Base-by-base conservation (phyloP, 2,113 vertebrate genomes). In the Gadus macrocephalus region DNA sequence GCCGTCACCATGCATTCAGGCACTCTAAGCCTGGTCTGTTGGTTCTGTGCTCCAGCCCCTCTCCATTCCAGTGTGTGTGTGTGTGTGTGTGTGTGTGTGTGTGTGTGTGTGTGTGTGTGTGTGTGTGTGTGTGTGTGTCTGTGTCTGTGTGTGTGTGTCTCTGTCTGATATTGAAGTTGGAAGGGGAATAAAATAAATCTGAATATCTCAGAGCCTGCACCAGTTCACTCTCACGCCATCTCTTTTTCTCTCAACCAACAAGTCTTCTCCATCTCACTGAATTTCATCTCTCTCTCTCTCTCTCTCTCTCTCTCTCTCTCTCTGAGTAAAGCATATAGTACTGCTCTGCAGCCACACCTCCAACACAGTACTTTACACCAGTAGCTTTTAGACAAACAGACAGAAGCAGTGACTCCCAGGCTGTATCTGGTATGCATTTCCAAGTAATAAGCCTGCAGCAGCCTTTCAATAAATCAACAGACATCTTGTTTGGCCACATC, bases 131-230 rank as follows among this genome's bases (percentile, higher is more conserved):
- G 62, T 31, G 62, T 55, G 55, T 72, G 71, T 60, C 4, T 78
- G 22, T 69, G 73, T 42, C 49, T 68, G 68, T 60, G 59, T 72
- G 69, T 20, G 67, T n/a, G n/a, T n/a, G n/a, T n/a, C n/a, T n/a
- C n/a, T n/a, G n/a, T n/a, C 75, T 20, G 20, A 83, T 73, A 71
- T 81, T 81, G 31, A 27, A 15, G 67, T 62, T 63, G 53, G 16
- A 53, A 42, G 62, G 73, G 62, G 27, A 49, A 53, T 64, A 58
- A 70, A 78, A 75, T 80, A 82, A 81, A 71, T 61, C 67, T 75
- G 79, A 75, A 58, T 17, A 16, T 17, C 15, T 17, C n/a, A 2
- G 55, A 58, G 15, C n/a, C 55, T 58, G 15, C 55, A 58, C 42
- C 42, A 14, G 42, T 49, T 49, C 42, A 49, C 42, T 58, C 55